Percentiles rank a stretch among this genome's conserved stretches.
Conservation (phyloP, 1,140 invertebrate genomes). For the Papilio polyxenes region DNA sequence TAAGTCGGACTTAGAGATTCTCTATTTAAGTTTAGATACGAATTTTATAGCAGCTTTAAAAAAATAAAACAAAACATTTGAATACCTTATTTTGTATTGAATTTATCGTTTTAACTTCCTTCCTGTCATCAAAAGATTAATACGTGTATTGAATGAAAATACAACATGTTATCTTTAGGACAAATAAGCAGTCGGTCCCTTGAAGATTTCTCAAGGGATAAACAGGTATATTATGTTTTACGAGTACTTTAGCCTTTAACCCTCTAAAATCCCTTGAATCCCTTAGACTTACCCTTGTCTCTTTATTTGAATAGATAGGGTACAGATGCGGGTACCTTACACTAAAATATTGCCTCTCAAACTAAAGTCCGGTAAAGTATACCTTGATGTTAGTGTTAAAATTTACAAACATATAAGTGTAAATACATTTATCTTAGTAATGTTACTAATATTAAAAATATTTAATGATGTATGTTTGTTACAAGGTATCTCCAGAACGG, state of each 20-base stretch:
- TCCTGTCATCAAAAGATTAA: neutral
- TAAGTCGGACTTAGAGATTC: too few species aligned
- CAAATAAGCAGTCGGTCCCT: constrained; percentile 7
- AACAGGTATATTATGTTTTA: constrained; percentile 36
- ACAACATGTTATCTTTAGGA: neutral
- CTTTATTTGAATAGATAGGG: constrained; percentile 39
- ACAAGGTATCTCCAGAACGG: too few species aligned
- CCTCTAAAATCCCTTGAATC: constrained; percentile 33
- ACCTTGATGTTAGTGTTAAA: neutral
- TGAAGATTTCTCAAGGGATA: constrained; percentile 31
- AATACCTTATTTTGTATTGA: too few species aligned
- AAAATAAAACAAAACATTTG: too few species aligned
- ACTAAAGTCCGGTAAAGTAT: constrained; percentile 7
- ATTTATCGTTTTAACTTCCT: neutral
- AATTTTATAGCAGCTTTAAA: too few species aligned
- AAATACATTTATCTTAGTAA: neutral
- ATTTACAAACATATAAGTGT: neutral
- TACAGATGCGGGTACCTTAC: constrained; percentile 28
- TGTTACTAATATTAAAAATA: too few species aligned
- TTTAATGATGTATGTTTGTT: too few species aligned
- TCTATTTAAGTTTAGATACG: too few species aligned
- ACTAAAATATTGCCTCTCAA: constrained; percentile 33
- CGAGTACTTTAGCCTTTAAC: constrained; percentile 33
- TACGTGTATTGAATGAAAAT: neutral
- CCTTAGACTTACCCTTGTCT: constrained; percentile 36